phyloP scores from a whole-genome alignment of 2,888 invertebrate species.

The Amorpha juglandis region DNA sequence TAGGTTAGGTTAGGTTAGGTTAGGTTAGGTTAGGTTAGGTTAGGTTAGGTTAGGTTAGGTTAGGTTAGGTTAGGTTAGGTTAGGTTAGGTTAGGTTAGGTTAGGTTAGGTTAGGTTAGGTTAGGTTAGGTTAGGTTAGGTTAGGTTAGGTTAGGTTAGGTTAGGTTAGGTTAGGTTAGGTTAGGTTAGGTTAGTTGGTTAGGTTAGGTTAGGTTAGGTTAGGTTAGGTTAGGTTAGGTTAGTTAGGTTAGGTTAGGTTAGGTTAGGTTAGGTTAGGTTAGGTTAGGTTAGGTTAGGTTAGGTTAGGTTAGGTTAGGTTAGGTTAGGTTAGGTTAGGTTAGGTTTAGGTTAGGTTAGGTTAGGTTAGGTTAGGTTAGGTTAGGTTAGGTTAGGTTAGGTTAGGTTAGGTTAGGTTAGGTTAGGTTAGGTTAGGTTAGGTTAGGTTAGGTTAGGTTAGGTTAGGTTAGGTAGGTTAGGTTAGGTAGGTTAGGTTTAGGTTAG shows the following conservation, averaged over 20 bases:
- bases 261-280: conserved; percentile 38
- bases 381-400: conserved; percentile 40
- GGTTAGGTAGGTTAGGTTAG: conserved; percentile 37
- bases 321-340: conserved; percentile 43
- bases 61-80: conserved; percentile 24
- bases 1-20: conserved; percentile 30
- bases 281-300: conserved; percentile 40
- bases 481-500: conserved; percentile 32
- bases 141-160: conserved; percentile 36
- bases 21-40: conserved; percentile 27
- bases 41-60: conserved; percentile 29
- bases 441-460: conserved; percentile 38
- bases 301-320: conserved; percentile 41
- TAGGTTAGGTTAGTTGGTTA: conserved; percentile 38
- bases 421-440: conserved; percentile 40
- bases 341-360: conserved; percentile 42
- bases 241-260: conserved; percentile 39
- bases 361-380: conserved; percentile 41
- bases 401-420: conserved; percentile 39
- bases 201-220: conserved; percentile 38
- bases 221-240: conserved; percentile 41
- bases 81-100: conserved; percentile 30
- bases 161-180: conserved; percentile 38
- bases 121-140: conserved; percentile 37
- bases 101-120: conserved; percentile 33